Percentiles rank a stretch among this genome's conserved stretches.
These are phyloP conservation scores for Myiozetetes cayanensis DNA, from an alignment of 2,113 vertebrate species.

Conservation along the genomic window DNA sequence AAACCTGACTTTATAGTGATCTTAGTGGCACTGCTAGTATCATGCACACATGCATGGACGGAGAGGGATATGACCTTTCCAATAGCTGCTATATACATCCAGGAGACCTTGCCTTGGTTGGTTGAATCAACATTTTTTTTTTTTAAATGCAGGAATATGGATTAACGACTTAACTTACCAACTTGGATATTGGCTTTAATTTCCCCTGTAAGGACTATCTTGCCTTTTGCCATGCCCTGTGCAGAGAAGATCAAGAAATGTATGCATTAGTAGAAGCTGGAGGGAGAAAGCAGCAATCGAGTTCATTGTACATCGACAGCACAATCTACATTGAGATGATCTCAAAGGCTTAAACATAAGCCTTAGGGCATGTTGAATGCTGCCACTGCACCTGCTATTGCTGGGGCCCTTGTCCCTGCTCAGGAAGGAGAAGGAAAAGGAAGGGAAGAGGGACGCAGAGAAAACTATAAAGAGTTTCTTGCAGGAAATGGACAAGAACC, in stretches of 20 bases:
- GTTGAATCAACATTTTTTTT: not conserved
- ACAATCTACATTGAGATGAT: not conserved
- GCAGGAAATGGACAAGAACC: not conserved
- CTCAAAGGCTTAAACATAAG: not conserved
- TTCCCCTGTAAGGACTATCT: conserved; percentile 71
- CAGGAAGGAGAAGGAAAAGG: not conserved
- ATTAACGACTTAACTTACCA: not conserved
- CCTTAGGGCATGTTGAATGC: not conserved
- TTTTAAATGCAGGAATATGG: not conserved
- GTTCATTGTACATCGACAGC: fast-evolving
- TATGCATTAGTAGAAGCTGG: not conserved
- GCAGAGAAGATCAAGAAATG: not conserved
- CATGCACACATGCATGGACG: not conserved
- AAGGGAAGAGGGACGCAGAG: not conserved
- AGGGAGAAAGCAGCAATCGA: not conserved
- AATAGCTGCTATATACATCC: not conserved
- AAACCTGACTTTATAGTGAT: not conserved
- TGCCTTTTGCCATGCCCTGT: conserved; percentile 79
- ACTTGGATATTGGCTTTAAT: conserved; percentile 16
- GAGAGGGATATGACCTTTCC: not conserved
- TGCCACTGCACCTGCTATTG: not conserved
- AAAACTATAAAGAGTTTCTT: not conserved
- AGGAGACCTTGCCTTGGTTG: not conserved
- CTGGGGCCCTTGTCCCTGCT: not conserved
- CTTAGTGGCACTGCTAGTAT: not conserved